Percentiles rank a stretch among this genome's conserved stretches.
phyloP scores from a whole-genome alignment of 2,888 invertebrate genomes.

The Pseudococcus jackbeardsleyi region DNA sequence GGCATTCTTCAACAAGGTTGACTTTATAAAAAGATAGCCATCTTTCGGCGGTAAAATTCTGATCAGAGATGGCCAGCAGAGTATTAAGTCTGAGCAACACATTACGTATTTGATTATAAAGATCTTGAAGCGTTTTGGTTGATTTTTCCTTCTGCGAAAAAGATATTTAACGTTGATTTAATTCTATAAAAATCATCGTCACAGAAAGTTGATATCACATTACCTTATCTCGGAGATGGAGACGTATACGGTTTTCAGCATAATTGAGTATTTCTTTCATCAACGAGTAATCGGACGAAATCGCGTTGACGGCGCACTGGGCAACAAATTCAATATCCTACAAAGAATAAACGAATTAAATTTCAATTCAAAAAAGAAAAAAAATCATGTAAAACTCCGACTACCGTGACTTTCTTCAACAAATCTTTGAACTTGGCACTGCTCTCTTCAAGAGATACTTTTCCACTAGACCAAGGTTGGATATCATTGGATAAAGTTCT shows the following conservation, averaged over 20 bases:
- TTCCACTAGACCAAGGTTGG: slow-evolving; percentile 68
- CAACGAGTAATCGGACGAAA: slow-evolving; percentile 69
- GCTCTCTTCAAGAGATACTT: slow-evolving; percentile 68
- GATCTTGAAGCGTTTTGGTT: slow-evolving; percentile 18
- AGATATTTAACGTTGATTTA: neutral
- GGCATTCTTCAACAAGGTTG: slow-evolving; percentile 70
- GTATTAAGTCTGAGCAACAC: slow-evolving; percentile 70
- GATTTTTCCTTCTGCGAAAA: slow-evolving; percentile 8
- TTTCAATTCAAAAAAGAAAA: neutral
- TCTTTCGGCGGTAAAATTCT: slow-evolving; percentile 68
- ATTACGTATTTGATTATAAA: slow-evolving; percentile 50
- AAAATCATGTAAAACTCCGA: neutral
- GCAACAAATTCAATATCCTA: slow-evolving; percentile 71
- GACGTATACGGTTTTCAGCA: slow-evolving; percentile 67
- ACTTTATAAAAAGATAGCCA: slow-evolving; percentile 71
- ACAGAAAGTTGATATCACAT: neutral
- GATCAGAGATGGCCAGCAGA: slow-evolving; percentile 68
- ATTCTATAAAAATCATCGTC: neutral
- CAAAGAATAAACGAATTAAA: neutral
- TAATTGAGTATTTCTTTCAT: slow-evolving; percentile 70
- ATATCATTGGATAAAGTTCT: slow-evolving; percentile 69
- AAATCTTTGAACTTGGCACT: slow-evolving; percentile 70
- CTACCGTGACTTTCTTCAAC: slow-evolving; percentile 70
- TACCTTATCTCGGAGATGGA: neutral
- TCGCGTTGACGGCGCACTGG: slow-evolving; percentile 71